phyloP scores from a whole-genome alignment of 2,113 vertebrate species.

The Cyprinus carpio region DNA sequence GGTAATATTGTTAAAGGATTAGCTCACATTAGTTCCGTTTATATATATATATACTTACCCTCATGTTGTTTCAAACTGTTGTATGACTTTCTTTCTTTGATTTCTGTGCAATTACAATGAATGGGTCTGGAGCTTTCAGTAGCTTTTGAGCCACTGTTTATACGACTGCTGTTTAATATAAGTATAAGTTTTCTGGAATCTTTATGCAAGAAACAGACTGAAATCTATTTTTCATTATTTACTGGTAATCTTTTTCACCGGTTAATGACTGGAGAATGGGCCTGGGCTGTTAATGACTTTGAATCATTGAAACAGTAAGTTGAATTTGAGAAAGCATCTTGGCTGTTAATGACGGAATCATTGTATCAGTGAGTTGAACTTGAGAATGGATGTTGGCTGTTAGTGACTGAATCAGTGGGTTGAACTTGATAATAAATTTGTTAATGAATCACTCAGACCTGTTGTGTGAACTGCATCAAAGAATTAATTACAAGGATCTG shows the following conservation, averaged over 20 bases:
- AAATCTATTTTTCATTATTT: not conserved
- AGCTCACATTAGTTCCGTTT: not conserved
- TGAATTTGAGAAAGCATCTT: not conserved
- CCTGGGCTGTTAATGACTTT: not conserved
- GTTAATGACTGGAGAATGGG: not conserved
- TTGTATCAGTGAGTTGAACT: not conserved
- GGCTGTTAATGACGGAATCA: not conserved
- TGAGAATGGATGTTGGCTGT: not conserved
- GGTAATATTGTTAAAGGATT: constrained; percentile 22
- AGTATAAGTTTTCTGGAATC: not conserved
- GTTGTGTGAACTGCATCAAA: not conserved
- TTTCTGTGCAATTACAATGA: not conserved
- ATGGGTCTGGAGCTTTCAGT: not conserved
- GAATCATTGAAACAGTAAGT: not conserved
- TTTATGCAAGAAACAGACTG: not conserved
- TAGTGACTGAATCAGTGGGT: not conserved
- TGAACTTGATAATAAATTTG: not conserved
- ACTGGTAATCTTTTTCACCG: not conserved
- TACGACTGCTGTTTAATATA: not conserved
- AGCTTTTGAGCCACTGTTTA: not conserved
- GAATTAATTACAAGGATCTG: not conserved
- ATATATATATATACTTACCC: not conserved
- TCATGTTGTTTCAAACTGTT: not conserved
- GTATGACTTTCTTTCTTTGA: not conserved
- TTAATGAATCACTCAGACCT: not conserved